These are phyloP conservation scores for Tragelaphus imberbis DNA, from an alignment of 2,113 vertebrate species.

Conservation along the genomic window DNA sequence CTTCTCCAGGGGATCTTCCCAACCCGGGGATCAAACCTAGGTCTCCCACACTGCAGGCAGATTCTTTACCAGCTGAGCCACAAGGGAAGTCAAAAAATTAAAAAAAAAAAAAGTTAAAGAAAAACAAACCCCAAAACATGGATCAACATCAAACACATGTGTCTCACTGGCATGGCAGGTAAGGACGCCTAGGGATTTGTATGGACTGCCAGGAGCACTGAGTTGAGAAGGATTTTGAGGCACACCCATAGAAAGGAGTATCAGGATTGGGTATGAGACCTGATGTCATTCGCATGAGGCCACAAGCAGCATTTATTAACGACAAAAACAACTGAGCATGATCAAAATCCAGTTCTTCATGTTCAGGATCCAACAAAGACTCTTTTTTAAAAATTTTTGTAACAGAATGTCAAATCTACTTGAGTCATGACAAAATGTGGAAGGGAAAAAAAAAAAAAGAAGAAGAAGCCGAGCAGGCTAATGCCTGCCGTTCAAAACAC, in stretches of 20 bases:
- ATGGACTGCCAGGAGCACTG: accelerated
- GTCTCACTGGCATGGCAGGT: neutral
- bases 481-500: neutral
- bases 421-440: neutral
- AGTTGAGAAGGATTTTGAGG: neutral
- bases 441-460: accelerated
- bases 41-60: neutral
- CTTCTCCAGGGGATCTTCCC: neutral
- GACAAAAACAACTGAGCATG: neutral
- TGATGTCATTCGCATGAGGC: neutral
- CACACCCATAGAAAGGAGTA: neutral
- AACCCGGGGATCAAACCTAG: neutral
- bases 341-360: neutral
- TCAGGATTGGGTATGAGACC: neutral
- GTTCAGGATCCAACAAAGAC: neutral
- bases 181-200: accelerated
- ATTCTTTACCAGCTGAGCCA: neutral
- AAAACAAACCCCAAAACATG: neutral
- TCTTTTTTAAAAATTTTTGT: neutral
- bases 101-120: neutral
- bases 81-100: neutral
- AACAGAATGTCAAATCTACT: conserved; percentile 10
- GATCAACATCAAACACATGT: neutral
- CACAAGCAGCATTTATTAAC: neutral
- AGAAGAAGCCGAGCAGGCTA: neutral